phyloP scores from a whole-genome alignment of 2,888 invertebrate species.

The Lobophora halterata region DNA sequence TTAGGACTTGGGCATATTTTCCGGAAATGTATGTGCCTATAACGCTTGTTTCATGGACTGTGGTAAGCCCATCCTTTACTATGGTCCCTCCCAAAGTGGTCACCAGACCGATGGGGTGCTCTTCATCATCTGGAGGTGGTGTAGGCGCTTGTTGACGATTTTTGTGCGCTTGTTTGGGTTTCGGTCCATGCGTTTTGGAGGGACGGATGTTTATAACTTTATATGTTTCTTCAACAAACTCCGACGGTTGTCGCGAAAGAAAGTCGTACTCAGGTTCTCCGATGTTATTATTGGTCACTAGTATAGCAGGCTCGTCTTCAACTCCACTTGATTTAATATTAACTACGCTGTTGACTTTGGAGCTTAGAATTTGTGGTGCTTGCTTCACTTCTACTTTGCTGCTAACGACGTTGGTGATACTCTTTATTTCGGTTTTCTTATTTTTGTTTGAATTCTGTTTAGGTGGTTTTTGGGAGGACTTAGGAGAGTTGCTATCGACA shows the following conservation, averaged over 20 bases:
- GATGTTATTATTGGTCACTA: conserved; percentile 85
- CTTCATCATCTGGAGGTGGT: conserved; percentile 78
- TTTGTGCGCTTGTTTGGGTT: conserved; percentile 70
- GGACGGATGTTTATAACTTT: conserved; percentile 90
- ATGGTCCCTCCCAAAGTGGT: conserved; percentile 92
- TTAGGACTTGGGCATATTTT: conserved; percentile 93
- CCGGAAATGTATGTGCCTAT: conserved; percentile 93
- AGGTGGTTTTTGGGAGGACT: conserved; percentile 51
- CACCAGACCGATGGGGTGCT: conserved; percentile 89
- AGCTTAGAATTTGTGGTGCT: conserved; percentile 53
- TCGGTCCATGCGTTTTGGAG: conserved; percentile 77
- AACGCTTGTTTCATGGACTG: conserved; percentile 93
- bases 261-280: conserved; percentile 92
- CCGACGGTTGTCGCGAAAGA: conserved; percentile 90
- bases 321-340: conserved; percentile 72
- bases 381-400: conserved; percentile 77
- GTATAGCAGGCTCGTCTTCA: conserved; percentile 81
- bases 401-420: conserved; percentile 63
- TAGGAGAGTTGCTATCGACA: conserved; percentile 57
- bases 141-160: conserved; percentile 64
- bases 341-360: conserved; percentile 78
- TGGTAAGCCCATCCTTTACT: conserved; percentile 90
- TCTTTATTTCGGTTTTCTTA: conserved; percentile 61
- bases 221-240: conserved; percentile 92
- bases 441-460: conserved; percentile 51